A percentile compares a stretch with the other conserved stretches of the same genome.
phyloP scores from a whole-genome alignment of 2,113 vertebrate genomes.

The Solea solea region DNA sequence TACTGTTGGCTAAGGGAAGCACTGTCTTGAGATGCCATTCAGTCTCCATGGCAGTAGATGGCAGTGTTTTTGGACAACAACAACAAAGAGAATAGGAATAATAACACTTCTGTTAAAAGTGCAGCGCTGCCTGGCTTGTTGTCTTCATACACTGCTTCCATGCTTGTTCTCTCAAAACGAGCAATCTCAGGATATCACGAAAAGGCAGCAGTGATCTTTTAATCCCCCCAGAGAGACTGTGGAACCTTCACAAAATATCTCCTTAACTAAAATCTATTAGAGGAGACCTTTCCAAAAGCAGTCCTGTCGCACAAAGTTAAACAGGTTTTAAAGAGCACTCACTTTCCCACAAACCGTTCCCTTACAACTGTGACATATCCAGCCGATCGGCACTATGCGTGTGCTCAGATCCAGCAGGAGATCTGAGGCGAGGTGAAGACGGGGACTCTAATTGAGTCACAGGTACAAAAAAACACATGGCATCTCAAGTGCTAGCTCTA shows the following conservation, averaged over 20 bases:
- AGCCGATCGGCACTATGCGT: slow-evolving; percentile 30
- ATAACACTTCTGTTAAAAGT: slow-evolving; percentile 44
- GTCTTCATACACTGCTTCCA: slow-evolving; percentile 52
- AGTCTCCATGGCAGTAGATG: slow-evolving; percentile 67
- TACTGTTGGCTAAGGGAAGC: slow-evolving; percentile 51
- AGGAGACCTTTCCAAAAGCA: slow-evolving; percentile 59
- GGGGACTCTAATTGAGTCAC: slow-evolving; percentile 53
- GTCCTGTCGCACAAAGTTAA: slow-evolving; percentile 48
- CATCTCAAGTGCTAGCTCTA: slow-evolving; percentile 59
- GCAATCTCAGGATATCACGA: slow-evolving; percentile 73
- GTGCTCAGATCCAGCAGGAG: slow-evolving; percentile 47
- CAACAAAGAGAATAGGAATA: slow-evolving; percentile 38
- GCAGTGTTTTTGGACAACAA: slow-evolving; percentile 35
- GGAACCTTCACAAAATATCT: slow-evolving; percentile 70
- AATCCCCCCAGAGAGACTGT: slow-evolving; percentile 58
- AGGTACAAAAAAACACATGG: slow-evolving; percentile 61
- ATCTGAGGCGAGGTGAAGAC: slow-evolving; percentile 48
- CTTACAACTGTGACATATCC: slow-evolving; percentile 38
- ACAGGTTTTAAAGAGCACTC: slow-evolving; percentile 52
- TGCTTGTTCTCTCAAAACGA: slow-evolving; percentile 71
- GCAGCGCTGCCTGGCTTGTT: slow-evolving; percentile 51
- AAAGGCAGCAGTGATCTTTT: slow-evolving; percentile 69
- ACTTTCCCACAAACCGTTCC: slow-evolving; percentile 37
- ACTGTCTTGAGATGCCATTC: slow-evolving; percentile 47
- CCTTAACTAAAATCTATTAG: slow-evolving; percentile 72